Evolutionary conservation across 2,113 vertebrate genomes (phyloP).

Genomic region (Gorilla gorilla): DNA sequence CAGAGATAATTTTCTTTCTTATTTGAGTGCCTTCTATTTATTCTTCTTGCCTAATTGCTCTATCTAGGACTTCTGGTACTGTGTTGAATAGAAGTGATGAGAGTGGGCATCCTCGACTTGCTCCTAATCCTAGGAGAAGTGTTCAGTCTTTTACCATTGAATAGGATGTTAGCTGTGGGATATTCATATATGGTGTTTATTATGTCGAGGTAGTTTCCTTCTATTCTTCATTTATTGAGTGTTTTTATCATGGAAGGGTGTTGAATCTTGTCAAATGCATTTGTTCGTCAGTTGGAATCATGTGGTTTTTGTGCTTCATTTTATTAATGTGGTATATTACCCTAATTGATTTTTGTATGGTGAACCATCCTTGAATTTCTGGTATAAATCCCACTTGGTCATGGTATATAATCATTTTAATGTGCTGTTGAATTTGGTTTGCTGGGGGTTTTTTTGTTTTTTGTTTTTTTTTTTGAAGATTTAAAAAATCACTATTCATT

Average conservation of each 20-base stretch:
- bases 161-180: background rate
- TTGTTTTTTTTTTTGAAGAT: background rate
- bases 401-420: background rate
- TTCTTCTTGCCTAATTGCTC: background rate
- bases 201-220: background rate
- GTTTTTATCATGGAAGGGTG: background rate
- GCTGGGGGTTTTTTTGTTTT: background rate
- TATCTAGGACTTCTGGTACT: background rate
- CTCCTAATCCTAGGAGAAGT: background rate
- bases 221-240: background rate
- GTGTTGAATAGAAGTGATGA: background rate
- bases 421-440: background rate
- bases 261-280: background rate
- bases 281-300: background rate
- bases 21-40: background rate
- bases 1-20: background rate
- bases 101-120: background rate
- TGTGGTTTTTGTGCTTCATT: background rate
- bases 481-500: background rate
- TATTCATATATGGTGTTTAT: background rate
- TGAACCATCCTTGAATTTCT: background rate
- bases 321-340: background rate
- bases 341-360: background rate
- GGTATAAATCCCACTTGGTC: background rate
- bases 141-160: background rate